phyloP scores from a whole-genome alignment of 2,888 invertebrate species.

The Caradrina kadenii region DNA sequence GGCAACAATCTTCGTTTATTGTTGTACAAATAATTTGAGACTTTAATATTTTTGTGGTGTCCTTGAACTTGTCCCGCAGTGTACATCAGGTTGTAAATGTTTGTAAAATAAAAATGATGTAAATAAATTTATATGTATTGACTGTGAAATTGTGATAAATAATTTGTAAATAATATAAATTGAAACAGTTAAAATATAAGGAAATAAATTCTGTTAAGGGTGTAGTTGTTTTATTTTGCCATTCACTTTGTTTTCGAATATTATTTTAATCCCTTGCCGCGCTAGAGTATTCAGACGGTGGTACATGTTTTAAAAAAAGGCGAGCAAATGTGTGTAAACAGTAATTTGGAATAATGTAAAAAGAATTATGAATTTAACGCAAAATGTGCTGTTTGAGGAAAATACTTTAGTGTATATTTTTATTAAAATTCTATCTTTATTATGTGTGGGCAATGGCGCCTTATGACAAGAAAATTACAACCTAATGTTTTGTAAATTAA shows the following conservation, averaged over 20 bases:
- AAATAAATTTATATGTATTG: constrained; percentile 79
- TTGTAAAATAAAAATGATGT: constrained; percentile 68
- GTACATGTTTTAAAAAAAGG: constrained; percentile 32
- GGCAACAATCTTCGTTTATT: background rate
- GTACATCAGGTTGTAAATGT: constrained; percentile 50
- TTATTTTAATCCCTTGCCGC: constrained; percentile 24
- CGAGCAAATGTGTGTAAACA: constrained; percentile 51
- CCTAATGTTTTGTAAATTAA: constrained; percentile 8
- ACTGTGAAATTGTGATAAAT: constrained; percentile 85
- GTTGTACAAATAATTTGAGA: background rate
- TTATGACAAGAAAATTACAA: constrained; percentile 3
- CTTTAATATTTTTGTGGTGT: background rate
- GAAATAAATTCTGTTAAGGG: constrained; percentile 70
- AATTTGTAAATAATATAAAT: constrained; percentile 78
- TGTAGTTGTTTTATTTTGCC: constrained; percentile 57
- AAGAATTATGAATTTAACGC: constrained; percentile 30
- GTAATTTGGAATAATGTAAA: constrained; percentile 40
- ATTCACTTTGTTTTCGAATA: constrained; percentile 23
- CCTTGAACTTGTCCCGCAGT: constrained; percentile 38
- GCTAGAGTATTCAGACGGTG: constrained; percentile 20
- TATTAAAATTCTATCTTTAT: constrained; percentile 17
- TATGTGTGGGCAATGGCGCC: background rate
- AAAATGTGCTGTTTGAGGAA: constrained; percentile 18
- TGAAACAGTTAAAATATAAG: constrained; percentile 68
- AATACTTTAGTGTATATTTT: constrained; percentile 13